Evolutionary conservation across 2,888 invertebrate genomes (phyloP).

Genomic region (Melanostoma scalare): DNA sequence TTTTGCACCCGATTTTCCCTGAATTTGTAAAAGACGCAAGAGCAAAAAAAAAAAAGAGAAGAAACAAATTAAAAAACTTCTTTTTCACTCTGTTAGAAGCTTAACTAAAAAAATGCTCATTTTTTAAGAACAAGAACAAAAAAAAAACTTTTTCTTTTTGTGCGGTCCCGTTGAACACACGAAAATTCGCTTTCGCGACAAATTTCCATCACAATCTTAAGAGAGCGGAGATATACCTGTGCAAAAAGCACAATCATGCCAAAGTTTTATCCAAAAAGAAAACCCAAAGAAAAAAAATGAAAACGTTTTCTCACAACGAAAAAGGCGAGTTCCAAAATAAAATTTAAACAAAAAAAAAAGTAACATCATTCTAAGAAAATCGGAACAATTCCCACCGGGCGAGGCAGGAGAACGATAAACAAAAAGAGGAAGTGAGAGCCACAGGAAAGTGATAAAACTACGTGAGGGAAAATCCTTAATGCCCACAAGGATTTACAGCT

Average conservation of each 20-base stretch:
- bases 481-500: conserved; percentile 69
- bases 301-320: conserved; percentile 2
- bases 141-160: conserved; percentile 43
- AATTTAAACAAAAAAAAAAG: conserved; percentile 34
- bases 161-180: conserved; percentile 51
- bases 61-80: conserved; percentile 50
- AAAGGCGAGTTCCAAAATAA: conserved; percentile 23
- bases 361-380: conserved; percentile 47
- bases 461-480: conserved; percentile 59
- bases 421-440: conserved; percentile 40
- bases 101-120: conserved; percentile 29
- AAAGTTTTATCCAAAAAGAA: conserved; percentile 32
- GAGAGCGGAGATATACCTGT: neutral
- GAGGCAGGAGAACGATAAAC: conserved; percentile 46
- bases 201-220: conserved; percentile 52
- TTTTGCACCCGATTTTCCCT: conserved; percentile 50
- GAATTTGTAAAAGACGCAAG: conserved; percentile 19
- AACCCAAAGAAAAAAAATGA: neutral
- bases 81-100: conserved; percentile 52
- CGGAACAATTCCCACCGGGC: neutral
- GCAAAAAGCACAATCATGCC: conserved; percentile 10
- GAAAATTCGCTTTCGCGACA: conserved; percentile 69
- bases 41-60: neutral
- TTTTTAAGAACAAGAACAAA: neutral
- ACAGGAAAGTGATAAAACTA: conserved; percentile 69